Evolutionary conservation across 2,797 vertebrate species (phyloP).

Genomic region (Columba guinea): DNA sequence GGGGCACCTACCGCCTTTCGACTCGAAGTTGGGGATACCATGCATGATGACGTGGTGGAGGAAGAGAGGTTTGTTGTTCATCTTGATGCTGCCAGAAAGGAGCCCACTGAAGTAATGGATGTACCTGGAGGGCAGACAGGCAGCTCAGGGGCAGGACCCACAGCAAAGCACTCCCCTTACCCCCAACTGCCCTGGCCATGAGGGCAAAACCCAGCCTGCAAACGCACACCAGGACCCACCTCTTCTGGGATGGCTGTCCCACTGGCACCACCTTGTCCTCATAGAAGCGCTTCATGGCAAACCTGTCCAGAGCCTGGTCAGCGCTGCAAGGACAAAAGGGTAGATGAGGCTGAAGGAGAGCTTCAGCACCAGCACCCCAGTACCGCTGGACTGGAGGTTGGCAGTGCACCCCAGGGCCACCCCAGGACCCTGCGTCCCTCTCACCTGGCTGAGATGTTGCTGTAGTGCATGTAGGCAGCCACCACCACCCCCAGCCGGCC

Average conservation of each 20-base stretch:
- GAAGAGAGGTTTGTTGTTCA: constrained; percentile 98
- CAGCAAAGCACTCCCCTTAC: background rate
- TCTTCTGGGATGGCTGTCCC: constrained; percentile 95
- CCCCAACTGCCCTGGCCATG: background rate
- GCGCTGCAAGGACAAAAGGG: constrained; percentile 76
- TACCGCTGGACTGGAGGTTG: accelerated
- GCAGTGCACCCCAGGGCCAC: background rate
- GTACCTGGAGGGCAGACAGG: constrained; percentile 79
- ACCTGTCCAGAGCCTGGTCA: constrained; percentile 95
- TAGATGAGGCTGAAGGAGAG: background rate
- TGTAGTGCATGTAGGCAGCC: constrained; percentile 98
- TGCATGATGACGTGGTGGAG: constrained; percentile 98
- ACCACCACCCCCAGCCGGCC: constrained; percentile 95
- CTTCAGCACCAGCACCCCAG: background rate
- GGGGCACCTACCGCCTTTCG: constrained; percentile 86
- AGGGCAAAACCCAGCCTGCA: background rate
- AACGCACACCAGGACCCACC: constrained; percentile 74
- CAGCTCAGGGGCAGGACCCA: background rate
- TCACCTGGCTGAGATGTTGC: constrained; percentile 97
- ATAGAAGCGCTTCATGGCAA: constrained; percentile 99
- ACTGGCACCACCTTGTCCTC: constrained; percentile 98
- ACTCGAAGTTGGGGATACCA: constrained; percentile 96
- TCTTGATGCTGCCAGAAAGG: constrained; percentile 95
- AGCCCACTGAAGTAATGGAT: constrained; percentile 97
- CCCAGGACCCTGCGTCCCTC: background rate